A percentile compares a stretch with the other conserved stretches of the same genome.
Conservation (phyloP, 2,113 vertebrate species). For the Poeciliopsis prolifica region DNA sequence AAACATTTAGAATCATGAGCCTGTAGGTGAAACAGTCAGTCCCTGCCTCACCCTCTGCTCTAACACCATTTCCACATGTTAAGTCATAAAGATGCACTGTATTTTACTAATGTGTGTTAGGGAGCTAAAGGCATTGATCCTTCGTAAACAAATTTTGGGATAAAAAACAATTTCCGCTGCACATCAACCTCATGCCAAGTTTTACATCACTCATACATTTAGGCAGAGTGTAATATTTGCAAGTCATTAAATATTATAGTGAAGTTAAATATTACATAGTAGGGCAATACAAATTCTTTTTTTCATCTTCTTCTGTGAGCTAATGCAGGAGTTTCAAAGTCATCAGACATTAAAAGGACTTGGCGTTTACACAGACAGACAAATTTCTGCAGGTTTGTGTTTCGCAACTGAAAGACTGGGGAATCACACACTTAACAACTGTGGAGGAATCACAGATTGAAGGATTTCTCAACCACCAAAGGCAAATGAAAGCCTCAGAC, state of each 20-base stretch:
- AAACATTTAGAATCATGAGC: neutral
- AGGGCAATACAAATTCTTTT: neutral
- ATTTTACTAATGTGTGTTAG: neutral
- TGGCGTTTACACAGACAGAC: neutral
- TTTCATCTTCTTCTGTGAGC: neutral
- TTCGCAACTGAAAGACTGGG: neutral
- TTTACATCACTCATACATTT: neutral
- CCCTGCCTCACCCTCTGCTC: conserved; percentile 15
- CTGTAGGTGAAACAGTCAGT: conserved; percentile 4
- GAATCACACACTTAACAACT: neutral
- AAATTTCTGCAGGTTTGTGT: no score
- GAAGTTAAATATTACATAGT: neutral
- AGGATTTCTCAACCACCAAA: neutral
- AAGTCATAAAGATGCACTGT: neutral
- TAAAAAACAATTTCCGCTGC: neutral
- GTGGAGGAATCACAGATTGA: neutral
- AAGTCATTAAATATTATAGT: neutral
- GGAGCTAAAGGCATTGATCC: neutral
- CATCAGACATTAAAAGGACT: neutral
- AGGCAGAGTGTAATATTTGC: neutral
- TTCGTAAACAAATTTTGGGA: neutral
- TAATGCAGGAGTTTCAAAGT: neutral
- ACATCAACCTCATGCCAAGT: neutral
- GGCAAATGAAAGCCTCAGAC: neutral
- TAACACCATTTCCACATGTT: neutral